phyloP scores from a whole-genome alignment of 2,888 invertebrate species.

The Oligia strigilis region DNA sequence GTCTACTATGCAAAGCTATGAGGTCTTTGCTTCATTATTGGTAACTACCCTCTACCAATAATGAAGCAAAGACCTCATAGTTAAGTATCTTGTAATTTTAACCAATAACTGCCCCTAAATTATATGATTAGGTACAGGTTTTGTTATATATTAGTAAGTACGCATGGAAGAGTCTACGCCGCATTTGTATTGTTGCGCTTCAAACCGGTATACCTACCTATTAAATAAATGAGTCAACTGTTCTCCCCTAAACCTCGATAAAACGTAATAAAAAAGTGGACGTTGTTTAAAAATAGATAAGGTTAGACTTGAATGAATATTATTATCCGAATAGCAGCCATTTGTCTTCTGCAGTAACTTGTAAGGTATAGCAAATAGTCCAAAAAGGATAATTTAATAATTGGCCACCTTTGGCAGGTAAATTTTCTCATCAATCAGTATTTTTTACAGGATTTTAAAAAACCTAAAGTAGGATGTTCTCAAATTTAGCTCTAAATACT shows the following conservation, averaged over 20 bases:
- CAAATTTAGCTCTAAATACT: not conserved
- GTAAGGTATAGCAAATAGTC: not conserved
- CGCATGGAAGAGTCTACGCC: not conserved
- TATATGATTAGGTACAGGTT: not conserved
- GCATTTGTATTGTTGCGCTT: not conserved
- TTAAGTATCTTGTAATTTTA: not conserved
- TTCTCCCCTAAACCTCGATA: conserved; percentile 17
- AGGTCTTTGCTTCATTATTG: not conserved
- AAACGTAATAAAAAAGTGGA: conserved; percentile 22
- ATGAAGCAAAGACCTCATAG: no score
- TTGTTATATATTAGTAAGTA: conserved; percentile 5
- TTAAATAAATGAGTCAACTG: conserved; percentile 46
- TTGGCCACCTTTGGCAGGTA: not conserved
- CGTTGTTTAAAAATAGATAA: conserved; percentile 7
- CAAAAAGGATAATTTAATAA: not conserved
- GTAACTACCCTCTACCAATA: no score
- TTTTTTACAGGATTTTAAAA: not conserved
- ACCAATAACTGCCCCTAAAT: not conserved
- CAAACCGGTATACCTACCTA: conserved; percentile 6
- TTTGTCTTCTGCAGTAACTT: conserved; percentile 8
- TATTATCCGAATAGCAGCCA: conserved; percentile 1
- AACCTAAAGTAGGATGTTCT: not conserved
- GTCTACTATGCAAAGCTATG: not conserved
- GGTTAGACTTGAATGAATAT: conserved; percentile 4
- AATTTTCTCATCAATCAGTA: not conserved